These are phyloP conservation scores for Aradophagus sp. DNA, from an alignment of 1,140 invertebrate genomes.

Conservation along the genomic window DNA sequence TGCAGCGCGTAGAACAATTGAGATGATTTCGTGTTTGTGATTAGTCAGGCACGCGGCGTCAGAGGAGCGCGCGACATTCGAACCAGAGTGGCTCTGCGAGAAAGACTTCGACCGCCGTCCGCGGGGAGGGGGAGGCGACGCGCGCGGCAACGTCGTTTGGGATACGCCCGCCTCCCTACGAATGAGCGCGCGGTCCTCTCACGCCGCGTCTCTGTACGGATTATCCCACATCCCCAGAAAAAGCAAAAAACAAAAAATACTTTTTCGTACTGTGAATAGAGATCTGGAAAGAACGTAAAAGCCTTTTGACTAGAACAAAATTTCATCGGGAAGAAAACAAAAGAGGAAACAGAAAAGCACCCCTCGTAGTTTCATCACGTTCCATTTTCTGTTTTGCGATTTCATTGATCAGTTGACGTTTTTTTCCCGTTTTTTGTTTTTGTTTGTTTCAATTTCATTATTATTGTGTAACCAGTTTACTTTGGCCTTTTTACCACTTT, in stretches of 20 bases:
- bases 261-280: constrained; percentile 41
- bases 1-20: constrained; percentile 65
- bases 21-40: constrained; percentile 63
- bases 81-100: too few relatives aligned
- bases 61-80: constrained; percentile 38
- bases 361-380: constrained; percentile 61
- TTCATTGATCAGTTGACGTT: neutral
- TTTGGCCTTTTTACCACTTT: too few relatives aligned
- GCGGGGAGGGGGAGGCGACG: too few relatives aligned
- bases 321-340: constrained; percentile 28
- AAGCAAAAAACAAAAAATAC: constrained; percentile 57
- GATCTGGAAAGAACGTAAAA: constrained; percentile 29
- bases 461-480: too few relatives aligned
- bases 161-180: constrained; percentile 10
- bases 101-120: too few relatives aligned
- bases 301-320: constrained; percentile 47
- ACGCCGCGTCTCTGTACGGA: constrained; percentile 51
- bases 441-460: constrained; percentile 1
- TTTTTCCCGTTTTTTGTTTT: constrained; percentile 6
- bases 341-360: constrained; percentile 61
- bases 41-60: constrained; percentile 53
- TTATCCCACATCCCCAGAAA: constrained; percentile 61
- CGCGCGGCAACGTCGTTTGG: too few relatives aligned
- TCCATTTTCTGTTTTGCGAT: neutral
- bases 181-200: constrained; percentile 35